These are phyloP conservation scores for Xiphophorus maculatus DNA, from an alignment of 2,113 vertebrate species.

Conservation along the genomic window DNA sequence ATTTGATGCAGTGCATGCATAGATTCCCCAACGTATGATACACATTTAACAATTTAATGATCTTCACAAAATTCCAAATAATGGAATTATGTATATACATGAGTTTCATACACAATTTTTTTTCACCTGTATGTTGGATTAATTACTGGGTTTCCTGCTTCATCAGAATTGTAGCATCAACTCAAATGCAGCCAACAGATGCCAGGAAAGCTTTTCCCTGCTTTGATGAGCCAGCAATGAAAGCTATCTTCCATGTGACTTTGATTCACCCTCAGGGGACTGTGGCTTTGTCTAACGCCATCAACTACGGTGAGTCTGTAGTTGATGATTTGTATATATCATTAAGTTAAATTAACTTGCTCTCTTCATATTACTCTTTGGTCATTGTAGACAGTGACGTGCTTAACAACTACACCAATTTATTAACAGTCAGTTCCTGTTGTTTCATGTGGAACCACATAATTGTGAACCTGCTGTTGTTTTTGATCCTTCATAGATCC, in stretches of 20 bases:
- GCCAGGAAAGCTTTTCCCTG: constrained; percentile 95
- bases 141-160: accelerated
- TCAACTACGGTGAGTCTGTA: constrained; percentile 35
- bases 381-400: no score
- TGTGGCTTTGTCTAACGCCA: constrained; percentile 87
- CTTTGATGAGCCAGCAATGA: constrained; percentile 94
- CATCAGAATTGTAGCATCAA: constrained; percentile 88
- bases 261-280: constrained; percentile 74
- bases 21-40: neutral
- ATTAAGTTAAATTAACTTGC: neutral
- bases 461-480: neutral
- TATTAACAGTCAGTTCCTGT: neutral
- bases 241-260: constrained; percentile 86
- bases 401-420: neutral
- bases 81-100: no score
- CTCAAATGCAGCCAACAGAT: constrained; percentile 89
- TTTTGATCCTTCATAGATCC: constrained; percentile 45
- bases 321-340: neutral
- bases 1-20: neutral
- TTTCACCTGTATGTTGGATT: neutral
- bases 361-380: neutral
- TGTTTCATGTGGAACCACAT: neutral
- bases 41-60: neutral
- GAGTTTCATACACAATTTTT: neutral
- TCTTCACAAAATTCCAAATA: neutral